phyloP scores from a whole-genome alignment of 2,888 invertebrate genomes.

The Ochropacha duplaris region DNA sequence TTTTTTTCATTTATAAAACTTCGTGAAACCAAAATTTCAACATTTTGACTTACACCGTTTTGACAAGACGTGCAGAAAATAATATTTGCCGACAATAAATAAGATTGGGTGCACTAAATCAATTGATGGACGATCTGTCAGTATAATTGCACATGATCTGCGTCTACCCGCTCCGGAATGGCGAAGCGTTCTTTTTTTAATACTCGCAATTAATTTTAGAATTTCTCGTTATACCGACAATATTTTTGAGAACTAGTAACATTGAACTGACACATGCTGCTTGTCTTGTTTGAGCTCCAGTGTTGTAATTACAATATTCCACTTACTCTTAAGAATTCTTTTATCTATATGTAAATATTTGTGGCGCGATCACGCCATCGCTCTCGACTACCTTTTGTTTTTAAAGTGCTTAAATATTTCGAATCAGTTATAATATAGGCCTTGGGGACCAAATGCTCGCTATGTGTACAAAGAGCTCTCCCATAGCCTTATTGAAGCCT shows the following conservation, averaged over 20 bases:
- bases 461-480: no score
- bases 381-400: no score
- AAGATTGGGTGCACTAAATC: conserved; percentile 53
- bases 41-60: conserved; percentile 13
- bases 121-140: conserved; percentile 66
- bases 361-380: no score
- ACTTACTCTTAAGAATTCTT: no score
- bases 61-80: conserved; percentile 26
- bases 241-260: not conserved
- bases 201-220: conserved; percentile 13
- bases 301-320: no score
- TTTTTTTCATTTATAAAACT: no score
- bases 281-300: no score
- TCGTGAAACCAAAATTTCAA: conserved; percentile 3
- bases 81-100: conserved; percentile 54
- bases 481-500: no score
- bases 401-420: no score
- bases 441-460: no score
- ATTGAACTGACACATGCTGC: not conserved
- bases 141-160: conserved; percentile 47
- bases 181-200: conserved; percentile 10
- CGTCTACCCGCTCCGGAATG: conserved; percentile 10
- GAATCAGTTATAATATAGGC: no score
- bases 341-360: no score
- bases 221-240: not conserved